Conservation (phyloP, 2,888 invertebrate species). For the Dolichopus griseipennis region DNA sequence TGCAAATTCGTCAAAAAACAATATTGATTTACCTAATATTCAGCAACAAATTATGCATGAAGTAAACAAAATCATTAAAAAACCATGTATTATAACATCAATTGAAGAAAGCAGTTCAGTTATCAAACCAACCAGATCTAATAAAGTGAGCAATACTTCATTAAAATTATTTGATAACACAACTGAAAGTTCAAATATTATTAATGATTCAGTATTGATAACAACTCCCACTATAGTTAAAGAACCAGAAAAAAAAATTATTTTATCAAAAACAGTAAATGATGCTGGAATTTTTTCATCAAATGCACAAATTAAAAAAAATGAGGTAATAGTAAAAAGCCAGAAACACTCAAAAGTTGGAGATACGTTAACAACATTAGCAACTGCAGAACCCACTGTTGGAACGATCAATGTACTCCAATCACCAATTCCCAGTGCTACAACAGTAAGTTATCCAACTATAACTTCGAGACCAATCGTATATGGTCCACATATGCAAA, state of each 20-base stretch:
- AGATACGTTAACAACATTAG: too few relatives aligned
- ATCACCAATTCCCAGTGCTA: too few relatives aligned
- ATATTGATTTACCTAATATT: neutral
- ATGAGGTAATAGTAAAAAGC: too few relatives aligned
- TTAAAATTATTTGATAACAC: neutral
- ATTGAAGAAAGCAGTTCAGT: neutral
- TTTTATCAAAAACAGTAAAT: neutral
- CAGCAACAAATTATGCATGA: neutral
- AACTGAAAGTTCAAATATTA: neutral
- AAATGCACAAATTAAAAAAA: neutral
- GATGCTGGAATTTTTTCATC: neutral
- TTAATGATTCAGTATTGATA: neutral
- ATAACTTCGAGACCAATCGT: neutral
- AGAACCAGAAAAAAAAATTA: neutral
- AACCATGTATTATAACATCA: neutral
- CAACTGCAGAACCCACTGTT: too few relatives aligned
- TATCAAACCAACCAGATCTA: neutral
- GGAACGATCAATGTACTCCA: neutral
- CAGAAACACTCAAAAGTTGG: neutral
- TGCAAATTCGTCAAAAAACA: neutral
- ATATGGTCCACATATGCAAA: neutral
- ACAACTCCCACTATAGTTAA: neutral
- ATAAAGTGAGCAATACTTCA: neutral
- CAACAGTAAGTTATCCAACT: too few relatives aligned
- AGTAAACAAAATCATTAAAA: neutral